A percentile compares a stretch with the other conserved stretches of the same genome.
phyloP scores from a whole-genome alignment of 2,797 vertebrate genomes.

The Euthynnus affinis region DNA sequence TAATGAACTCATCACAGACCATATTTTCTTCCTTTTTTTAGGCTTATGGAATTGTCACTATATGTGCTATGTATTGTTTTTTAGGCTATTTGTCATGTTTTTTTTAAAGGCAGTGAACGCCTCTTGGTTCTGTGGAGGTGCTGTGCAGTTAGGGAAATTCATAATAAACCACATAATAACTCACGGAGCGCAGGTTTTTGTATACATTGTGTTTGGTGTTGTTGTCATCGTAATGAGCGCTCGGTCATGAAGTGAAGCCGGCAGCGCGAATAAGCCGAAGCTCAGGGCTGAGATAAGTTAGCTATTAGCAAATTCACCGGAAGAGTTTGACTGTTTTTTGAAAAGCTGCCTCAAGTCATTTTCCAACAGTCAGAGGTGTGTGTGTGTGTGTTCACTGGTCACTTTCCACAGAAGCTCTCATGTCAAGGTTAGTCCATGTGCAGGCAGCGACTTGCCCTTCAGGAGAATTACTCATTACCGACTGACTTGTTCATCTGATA shows the following conservation, averaged over 20 bases:
- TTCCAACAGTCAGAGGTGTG: constrained; percentile 12
- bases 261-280: not conserved
- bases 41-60: no score
- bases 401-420: not conserved
- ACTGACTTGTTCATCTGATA: not conserved
- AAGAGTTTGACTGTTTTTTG: not conserved
- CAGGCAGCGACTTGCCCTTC: constrained; percentile 6
- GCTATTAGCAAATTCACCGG: not conserved
- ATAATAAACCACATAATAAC: not conserved
- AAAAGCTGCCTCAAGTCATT: not conserved
- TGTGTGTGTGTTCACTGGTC: no score
- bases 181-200: not conserved
- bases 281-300: not conserved
- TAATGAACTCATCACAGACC: no score
- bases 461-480: constrained; percentile 4
- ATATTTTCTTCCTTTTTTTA: no score
- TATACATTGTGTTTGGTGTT: not conserved
- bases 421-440: not conserved
- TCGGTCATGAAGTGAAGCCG: not conserved
- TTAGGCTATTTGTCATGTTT: no score
- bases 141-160: no score
- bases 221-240: not conserved
- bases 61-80: no score
- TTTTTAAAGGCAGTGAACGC: no score
- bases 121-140: no score